These are phyloP conservation scores for Oscheius sp. DNA, from an alignment of 2,888 invertebrate species.

Conservation along the genomic window DNA sequence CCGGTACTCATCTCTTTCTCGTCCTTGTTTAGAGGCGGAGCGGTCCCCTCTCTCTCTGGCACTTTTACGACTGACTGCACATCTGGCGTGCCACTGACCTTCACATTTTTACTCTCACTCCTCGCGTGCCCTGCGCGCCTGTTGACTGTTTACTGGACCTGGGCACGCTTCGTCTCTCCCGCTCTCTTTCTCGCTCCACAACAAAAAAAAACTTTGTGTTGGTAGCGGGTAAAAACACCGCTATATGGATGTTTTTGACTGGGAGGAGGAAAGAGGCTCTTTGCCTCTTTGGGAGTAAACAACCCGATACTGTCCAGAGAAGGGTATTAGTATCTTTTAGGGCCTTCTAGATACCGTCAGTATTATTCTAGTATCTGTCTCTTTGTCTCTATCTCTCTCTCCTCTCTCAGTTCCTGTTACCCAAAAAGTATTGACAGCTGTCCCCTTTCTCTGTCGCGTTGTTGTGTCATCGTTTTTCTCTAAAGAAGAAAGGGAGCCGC, in stretches of 20 bases:
- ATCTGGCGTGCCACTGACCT: constrained; percentile 29
- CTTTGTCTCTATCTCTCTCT: no score
- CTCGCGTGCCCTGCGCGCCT: constrained; percentile 18
- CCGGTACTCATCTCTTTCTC: constrained; percentile 10
- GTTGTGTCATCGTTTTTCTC: no score
- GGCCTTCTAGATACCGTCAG: no score
- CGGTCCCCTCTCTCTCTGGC: constrained; percentile 16
- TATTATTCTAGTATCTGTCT: no score
- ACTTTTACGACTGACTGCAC: constrained; percentile 34
- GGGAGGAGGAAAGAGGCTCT: not conserved
- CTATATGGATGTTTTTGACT: no score
- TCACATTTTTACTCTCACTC: constrained; percentile 19
- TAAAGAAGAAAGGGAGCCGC: no score
- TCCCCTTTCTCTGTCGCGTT: no score
- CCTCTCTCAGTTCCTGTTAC: no score
- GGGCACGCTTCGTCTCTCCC: not conserved
- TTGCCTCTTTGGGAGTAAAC: not conserved
- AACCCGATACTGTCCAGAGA: no score
- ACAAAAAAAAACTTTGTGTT: not conserved
- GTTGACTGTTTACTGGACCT: constrained; percentile 24
- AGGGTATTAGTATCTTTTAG: no score
- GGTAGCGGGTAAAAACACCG: not conserved
- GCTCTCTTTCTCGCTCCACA: not conserved
- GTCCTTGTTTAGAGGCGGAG: constrained; percentile 23
- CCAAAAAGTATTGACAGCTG: no score